Percentiles rank a stretch among this genome's conserved stretches.
These are phyloP conservation scores for Linnaemya vulpina DNA, from an alignment of 2,888 invertebrate genomes.

Conservation along the genomic window DNA sequence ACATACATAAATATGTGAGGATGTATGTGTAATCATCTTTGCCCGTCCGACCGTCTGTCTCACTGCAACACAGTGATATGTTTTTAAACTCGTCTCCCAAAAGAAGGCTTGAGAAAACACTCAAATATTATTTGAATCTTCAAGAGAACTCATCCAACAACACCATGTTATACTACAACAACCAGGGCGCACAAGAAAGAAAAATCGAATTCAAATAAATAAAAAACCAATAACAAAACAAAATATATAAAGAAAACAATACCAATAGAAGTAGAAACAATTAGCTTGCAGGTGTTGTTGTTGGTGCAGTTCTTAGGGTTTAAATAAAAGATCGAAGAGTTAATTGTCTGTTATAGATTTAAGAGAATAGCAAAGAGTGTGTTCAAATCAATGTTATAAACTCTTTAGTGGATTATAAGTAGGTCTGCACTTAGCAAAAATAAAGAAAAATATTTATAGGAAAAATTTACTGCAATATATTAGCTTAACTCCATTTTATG, in stretches of 20 bases:
- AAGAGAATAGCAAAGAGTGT: not conserved
- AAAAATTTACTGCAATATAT: no score
- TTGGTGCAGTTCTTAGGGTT: not conserved
- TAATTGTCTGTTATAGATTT: slow-evolving; percentile 1
- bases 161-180: not conserved
- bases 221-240: no score
- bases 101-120: slow-evolving; percentile 3
- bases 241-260: slow-evolving; percentile 1
- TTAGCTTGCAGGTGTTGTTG: slow-evolving; percentile 3
- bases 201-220: no score
- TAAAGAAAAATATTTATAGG: no score
- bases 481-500: no score
- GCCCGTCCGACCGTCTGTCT: not conserved
- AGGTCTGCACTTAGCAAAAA: no score
- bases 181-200: not conserved
- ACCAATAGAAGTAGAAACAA: slow-evolving; percentile 34
- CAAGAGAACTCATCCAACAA: slow-evolving; percentile 10
- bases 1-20: not conserved
- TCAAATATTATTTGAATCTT: not conserved
- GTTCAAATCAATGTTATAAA: no score
- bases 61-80: not conserved
- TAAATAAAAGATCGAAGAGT: slow-evolving; percentile 34
- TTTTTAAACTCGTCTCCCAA: slow-evolving; percentile 25
- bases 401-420: not conserved
- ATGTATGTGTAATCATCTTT: no score